These are phyloP conservation scores for Synanthedon formicaeformis DNA, from an alignment of 2,888 invertebrate species.

Conservation along the genomic window DNA sequence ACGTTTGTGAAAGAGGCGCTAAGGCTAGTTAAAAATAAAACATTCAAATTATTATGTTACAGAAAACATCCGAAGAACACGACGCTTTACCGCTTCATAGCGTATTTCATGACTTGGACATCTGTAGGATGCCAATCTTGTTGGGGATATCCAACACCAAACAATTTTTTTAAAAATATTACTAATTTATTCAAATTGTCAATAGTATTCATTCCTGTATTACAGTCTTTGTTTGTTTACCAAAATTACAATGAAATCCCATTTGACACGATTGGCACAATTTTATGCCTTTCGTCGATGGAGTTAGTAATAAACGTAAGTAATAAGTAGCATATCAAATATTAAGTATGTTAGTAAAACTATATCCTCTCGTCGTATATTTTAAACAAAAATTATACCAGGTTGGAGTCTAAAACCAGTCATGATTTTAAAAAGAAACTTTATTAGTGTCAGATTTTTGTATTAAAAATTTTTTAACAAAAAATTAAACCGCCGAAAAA, in stretches of 20 bases:
- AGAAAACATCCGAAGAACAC: slow-evolving; percentile 5
- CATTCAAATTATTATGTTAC: background rate
- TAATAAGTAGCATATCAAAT: background rate
- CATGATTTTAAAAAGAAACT: too few species aligned
- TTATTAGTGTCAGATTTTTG: background rate
- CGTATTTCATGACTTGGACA: slow-evolving; percentile 2
- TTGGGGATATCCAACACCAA: slow-evolving; percentile 9
- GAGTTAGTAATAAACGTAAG: slow-evolving; percentile 7
- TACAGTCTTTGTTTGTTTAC: slow-evolving; percentile 5
- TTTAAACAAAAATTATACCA: too few species aligned
- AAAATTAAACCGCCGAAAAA: too few species aligned
- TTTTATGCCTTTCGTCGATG: slow-evolving; percentile 4
- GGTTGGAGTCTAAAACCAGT: too few species aligned
- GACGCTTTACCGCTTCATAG: slow-evolving; percentile 4
- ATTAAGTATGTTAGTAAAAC: too few species aligned
- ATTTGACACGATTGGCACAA: slow-evolving; percentile 5
- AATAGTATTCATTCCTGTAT: background rate
- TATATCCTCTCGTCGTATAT: too few species aligned
- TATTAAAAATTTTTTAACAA: too few species aligned
- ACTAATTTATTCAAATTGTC: background rate
- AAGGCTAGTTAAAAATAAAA: too few species aligned
- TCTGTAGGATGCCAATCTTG: slow-evolving; percentile 5
- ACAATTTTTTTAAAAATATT: slow-evolving; percentile 3
- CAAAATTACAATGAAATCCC: slow-evolving; percentile 5
- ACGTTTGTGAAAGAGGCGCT: too few species aligned